Base-by-base conservation (phyloP, 2,113 vertebrate genomes). In the Percopsis transmontana region DNA sequence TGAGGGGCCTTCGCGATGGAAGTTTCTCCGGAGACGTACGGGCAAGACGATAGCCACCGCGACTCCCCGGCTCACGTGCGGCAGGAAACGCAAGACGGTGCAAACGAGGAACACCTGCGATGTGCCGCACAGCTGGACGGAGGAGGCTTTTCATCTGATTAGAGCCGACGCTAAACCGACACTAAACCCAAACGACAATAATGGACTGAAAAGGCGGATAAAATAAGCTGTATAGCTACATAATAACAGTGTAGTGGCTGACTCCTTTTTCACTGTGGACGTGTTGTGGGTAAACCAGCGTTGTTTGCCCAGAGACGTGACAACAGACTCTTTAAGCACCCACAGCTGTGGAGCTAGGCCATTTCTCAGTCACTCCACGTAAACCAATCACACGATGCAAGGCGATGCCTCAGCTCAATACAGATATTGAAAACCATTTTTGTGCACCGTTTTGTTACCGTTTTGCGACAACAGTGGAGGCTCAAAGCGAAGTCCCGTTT, bases 61-160 rank as follows among this genome's bases (percentile, higher is more conserved):
- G n/a, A n/a, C n/a, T n/a, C n/a, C 66, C 50, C 53, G 64, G 60
- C 70, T 76, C 48, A 71, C 55, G 41, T 62, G 58, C 27, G 23
- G 40, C 40, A 54, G 40, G 16, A 55, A 5, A 51, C 51, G 44
- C 76, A 71, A 84, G 45, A 74, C 27, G 58, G 74, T 71, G 68
- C 82, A 79, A 65, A 74, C 60, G 74, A 83, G 21, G 62, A 80
- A 82, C 80, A 79, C 74, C 79, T 51, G 76, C 50, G 66, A 72
- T 62, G 33, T 62, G 47, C 2, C 45, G 61, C 5, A 33, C 27
- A 33, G 27, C 27, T 33, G 27, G 27, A 33, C 27, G 27, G 27
- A 33, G 76, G 68, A 81, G 69, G 73, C 54, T 68, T 85, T 81
- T 73, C 70, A 77, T 81, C 64, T 23, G 66, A 79, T 67, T 53